phyloP scores from a whole-genome alignment of 2,888 invertebrate genomes.

The Conistra vaccinii region DNA sequence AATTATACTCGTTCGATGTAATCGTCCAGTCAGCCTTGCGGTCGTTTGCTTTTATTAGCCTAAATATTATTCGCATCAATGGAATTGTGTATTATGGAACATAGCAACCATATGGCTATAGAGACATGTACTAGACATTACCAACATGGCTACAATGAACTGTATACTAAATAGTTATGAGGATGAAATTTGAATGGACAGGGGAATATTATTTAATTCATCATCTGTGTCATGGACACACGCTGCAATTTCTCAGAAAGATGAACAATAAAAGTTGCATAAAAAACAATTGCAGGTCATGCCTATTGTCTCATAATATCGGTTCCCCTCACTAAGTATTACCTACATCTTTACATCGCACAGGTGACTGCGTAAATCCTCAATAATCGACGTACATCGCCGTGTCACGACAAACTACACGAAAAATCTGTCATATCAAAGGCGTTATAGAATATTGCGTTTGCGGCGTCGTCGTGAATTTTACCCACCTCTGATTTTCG shows the following conservation, averaged over 20 bases:
- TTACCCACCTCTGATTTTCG: conserved; percentile 68
- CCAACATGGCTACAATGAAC: background rate
- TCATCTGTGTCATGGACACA: conserved; percentile 60
- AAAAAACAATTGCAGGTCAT: conserved; percentile 61
- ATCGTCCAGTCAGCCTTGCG: conserved; percentile 52
- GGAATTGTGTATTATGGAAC: conserved; percentile 24
- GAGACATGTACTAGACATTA: background rate
- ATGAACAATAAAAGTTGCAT: conserved; percentile 72
- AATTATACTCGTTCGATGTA: conserved; percentile 66
- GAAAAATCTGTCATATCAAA: conserved; percentile 71
- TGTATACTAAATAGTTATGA: conserved; percentile 1
- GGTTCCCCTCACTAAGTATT: conserved; percentile 33
- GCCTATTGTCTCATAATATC: conserved; percentile 67
- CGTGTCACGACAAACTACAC: conserved; percentile 62
- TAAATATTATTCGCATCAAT: conserved; percentile 59
- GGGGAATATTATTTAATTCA: background rate
- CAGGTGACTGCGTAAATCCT: conserved; percentile 68
- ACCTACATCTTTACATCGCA: conserved; percentile 57
- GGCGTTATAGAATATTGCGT: conserved; percentile 70
- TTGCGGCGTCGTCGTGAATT: conserved; percentile 67
- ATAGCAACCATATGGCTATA: background rate
- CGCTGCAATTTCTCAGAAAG: conserved; percentile 66
- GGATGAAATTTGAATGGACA: background rate
- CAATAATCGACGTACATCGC: conserved; percentile 71
- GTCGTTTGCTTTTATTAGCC: conserved; percentile 63